Evolutionary conservation across 2,888 invertebrate genomes (phyloP), one percentile per base, ranked within the genome.

Genomic region (Cheilosia urbana): DNA sequence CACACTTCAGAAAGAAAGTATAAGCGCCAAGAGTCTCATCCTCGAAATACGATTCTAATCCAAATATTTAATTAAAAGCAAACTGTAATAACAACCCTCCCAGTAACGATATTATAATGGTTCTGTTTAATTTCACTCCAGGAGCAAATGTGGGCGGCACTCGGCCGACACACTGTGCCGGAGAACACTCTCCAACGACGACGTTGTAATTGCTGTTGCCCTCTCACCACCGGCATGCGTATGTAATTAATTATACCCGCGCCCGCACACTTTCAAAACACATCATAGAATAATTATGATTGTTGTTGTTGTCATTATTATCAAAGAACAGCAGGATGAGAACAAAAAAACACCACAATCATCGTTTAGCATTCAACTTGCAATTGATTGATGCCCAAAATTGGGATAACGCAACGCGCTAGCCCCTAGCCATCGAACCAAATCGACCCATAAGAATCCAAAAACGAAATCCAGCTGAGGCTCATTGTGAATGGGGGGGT

Each of bases 201-300:
- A 2, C 19, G 51, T 40, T 76, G 60, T 84, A 85, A 85, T 77
- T 72, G 69, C 62, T 57, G 58, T 51, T 76, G 73, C 53, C 71
- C 63, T 57, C 62, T 60, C 60, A 66, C 60, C 60, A 72, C 80
- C 71, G 76, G 66, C 76, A 81, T 73, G 76, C 57, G 65, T 81
- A 77, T 49, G 81, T 77, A 77, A 85, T 81, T 76, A 68, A 81
- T 85, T 68, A 81, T 68, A 27, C 66, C 79, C 68, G 71, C 80
- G 72, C 81, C 81, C 81, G 75, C 57, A 76, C 76, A 34, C 76
- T 66, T 68, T 72, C 57, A 68, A 76, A 63, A 40, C 66, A 66
- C 76, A 81, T 85, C 71, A 81, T 72, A 21, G 49, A 21, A 66
- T 77, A 71, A 79, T 79, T 58, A 78, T 69, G 45, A 53, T 47